Percentiles rank a stretch among this genome's conserved stretches.
Evolutionary conservation across 2,113 vertebrate genomes (phyloP).

Genomic region (Callipepla californica): DNA sequence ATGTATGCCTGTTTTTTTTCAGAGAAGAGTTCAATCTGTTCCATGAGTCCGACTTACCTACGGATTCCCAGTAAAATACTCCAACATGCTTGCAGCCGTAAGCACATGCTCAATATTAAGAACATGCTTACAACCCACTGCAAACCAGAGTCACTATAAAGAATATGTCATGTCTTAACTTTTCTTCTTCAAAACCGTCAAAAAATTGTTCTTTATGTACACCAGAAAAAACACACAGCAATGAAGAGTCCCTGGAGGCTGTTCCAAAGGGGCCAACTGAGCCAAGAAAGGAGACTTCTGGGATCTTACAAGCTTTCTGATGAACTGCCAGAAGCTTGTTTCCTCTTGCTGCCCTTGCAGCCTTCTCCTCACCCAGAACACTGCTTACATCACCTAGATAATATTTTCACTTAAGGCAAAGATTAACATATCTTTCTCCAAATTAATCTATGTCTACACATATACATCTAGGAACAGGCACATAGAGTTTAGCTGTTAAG

Average conservation of each 20-base stretch:
- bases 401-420: slow-evolving; percentile 32
- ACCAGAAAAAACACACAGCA: background rate
- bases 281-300: background rate
- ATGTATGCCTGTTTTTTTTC: background rate
- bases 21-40: background rate
- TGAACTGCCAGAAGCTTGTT: background rate
- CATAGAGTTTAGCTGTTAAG: background rate
- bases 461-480: background rate
- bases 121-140: background rate
- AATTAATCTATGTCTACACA: background rate
- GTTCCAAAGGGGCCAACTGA: background rate
- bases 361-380: background rate
- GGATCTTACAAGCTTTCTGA: background rate
- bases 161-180: background rate
- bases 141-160: background rate
- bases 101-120: background rate
- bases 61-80: background rate
- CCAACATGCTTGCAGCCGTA: background rate
- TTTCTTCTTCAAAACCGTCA: background rate
- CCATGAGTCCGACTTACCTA: background rate
- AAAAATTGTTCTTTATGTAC: background rate
- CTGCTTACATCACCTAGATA: slow-evolving; percentile 33
- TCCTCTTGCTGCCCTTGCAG: slow-evolving; percentile 18
- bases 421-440: slow-evolving; percentile 1
- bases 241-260: background rate